Conservation (phyloP, 2,888 invertebrate species). For the Kryphioiulus occultus region DNA sequence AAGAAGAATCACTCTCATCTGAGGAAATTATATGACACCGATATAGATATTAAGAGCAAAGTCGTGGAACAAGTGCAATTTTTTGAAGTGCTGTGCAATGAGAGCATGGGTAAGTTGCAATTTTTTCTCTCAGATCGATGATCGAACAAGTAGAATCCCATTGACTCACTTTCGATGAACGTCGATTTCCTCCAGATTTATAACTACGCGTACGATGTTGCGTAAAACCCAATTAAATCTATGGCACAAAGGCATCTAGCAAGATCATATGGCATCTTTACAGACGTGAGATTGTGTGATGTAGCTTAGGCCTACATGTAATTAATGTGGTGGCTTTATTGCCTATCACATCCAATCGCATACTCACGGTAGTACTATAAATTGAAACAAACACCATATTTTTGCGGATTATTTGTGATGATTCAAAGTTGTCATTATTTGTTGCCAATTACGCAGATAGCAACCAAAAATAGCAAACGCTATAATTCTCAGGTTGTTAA, state of each 20-base stretch:
- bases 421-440: neutral
- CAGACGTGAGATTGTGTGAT: no score
- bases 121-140: neutral
- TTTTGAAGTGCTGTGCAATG: constrained; percentile 44
- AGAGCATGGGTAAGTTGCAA: neutral
- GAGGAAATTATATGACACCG: constrained; percentile 46
- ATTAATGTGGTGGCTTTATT: no score
- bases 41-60: constrained; percentile 46
- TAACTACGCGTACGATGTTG: neutral
- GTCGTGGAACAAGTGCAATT: constrained; percentile 40
- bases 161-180: neutral
- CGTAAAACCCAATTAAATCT: no score
- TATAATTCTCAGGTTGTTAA: neutral
- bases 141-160: neutral
- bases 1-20: constrained; percentile 45
- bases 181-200: neutral
- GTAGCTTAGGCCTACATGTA: no score
- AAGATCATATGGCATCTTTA: no score
- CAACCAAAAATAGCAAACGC: neutral
- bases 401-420: neutral
- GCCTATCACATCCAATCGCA: no score
- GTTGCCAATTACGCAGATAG: neutral
- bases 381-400: neutral
- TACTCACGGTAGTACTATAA: no score
- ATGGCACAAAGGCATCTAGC: no score